Conservation (phyloP, 2,888 invertebrate genomes). For the Acanthosoma haemorrhoidale region DNA sequence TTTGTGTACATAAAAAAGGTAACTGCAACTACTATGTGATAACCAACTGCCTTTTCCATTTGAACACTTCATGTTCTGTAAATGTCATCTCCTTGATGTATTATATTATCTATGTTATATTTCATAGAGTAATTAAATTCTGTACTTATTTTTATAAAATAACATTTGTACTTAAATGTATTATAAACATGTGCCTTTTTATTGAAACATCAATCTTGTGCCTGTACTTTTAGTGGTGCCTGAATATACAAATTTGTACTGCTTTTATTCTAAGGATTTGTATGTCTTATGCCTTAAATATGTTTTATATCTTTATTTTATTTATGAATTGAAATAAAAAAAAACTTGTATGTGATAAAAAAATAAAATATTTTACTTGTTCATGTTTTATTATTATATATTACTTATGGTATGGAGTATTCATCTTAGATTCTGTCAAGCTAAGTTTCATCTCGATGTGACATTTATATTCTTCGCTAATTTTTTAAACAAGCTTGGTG, state of each 20-base stretch:
- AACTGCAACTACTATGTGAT: no score
- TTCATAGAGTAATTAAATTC: background rate
- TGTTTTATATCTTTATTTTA: background rate
- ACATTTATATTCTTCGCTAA: no score
- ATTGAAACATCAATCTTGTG: background rate
- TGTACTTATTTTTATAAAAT: background rate
- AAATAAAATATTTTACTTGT: constrained; percentile 11
- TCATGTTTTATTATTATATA: background rate
- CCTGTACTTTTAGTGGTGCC: constrained; percentile 3
- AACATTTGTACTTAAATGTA: background rate
- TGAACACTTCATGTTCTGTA: no score
- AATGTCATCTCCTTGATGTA: no score
- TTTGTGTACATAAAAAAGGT: no score
- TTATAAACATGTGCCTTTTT: constrained; percentile 3
- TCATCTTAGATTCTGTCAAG: no score
- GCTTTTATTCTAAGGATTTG: background rate
- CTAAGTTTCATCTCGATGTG: no score
- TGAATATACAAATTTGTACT: background rate
- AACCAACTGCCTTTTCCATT: no score
- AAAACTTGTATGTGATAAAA: constrained; percentile 2
- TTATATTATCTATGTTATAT: no score
- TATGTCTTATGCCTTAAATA: background rate
- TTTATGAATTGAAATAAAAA: background rate
- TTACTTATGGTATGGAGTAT: no score
- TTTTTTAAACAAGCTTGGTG: no score